These are phyloP conservation scores for Meta bourneti DNA, from an alignment of 2,888 invertebrate genomes.

Conservation along the genomic window DNA sequence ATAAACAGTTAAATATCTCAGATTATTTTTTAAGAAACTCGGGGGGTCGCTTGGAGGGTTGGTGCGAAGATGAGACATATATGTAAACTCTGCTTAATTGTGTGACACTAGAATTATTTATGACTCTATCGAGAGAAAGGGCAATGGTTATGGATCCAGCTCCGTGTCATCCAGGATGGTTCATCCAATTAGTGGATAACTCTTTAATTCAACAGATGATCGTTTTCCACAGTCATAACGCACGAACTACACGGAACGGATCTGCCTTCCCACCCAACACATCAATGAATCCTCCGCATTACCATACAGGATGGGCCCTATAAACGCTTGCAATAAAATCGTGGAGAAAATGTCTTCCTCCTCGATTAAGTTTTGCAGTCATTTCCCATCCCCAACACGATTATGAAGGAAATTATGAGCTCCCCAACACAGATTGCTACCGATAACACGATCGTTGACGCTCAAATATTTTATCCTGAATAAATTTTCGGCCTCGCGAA, in stretches of 20 bases:
- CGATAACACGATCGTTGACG: slow-evolving; percentile 27
- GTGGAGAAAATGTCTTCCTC: slow-evolving; percentile 24
- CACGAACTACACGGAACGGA: not conserved
- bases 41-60: too few relatives aligned
- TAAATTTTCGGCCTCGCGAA: slow-evolving; percentile 30
- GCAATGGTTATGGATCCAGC: too few relatives aligned
- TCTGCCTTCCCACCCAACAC: not conserved
- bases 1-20: too few relatives aligned
- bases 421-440: slow-evolving; percentile 30
- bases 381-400: slow-evolving; percentile 14
- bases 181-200: not conserved
- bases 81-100: too few relatives aligned
- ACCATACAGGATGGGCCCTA: not conserved
- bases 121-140: too few relatives aligned
- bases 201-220: not conserved
- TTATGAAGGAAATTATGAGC: slow-evolving; percentile 37
- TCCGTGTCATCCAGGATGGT: not conserved
- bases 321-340: slow-evolving; percentile 35
- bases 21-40: too few relatives aligned
- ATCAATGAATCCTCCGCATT: not conserved
- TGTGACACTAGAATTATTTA: too few relatives aligned
- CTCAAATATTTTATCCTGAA: slow-evolving; percentile 43
- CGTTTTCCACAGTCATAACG: not conserved
- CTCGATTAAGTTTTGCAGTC: slow-evolving; percentile 36
- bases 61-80: too few relatives aligned